Evolutionary conservation across 2,113 vertebrate genomes (phyloP), one percentile per base, ranked within the genome.

Genomic region (Neoarius graeffei): DNA sequence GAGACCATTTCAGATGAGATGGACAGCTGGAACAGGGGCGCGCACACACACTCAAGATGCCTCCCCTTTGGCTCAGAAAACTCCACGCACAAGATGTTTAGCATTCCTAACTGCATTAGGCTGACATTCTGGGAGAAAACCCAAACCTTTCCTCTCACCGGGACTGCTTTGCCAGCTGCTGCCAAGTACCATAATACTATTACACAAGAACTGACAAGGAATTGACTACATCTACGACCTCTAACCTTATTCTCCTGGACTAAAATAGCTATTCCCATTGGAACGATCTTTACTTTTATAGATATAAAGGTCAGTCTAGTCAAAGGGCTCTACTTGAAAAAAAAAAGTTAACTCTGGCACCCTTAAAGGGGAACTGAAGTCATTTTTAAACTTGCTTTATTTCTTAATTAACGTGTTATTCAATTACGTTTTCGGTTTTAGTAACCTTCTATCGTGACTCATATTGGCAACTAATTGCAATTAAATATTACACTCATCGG

Each of bases 111-210:
- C 66, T 62, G 73, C 52, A 73, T 83, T 73, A 71, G 67, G 27
- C 56, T 67, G 77, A 86, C 25, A 66, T 69, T 86, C 86, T 73
- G 86, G 66, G 54, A 83, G 62, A n/a, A 52, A 87, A 74, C 66
- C 66, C 86, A 83, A 87, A n/a, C 13, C 79, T 59, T 66, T 50
- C 30, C 79, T 82, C 85, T 87, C 86, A 48, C 66, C 30, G 80
- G 66, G 66, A 73, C 15, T 60, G 23, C 15, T 57, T 60, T 50
- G 17, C 30, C 64, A 73, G 25, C 52, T 4, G 35, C 66, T 50
- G 79, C 74, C 48, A 77, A 77, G 74, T n/a, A 0, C 74, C 5
- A 5, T 86, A 73, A 60, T 82, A 11, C 80, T 83, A 71, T 71
- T 87, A 83, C 60, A 83, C 81, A 1, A 54, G 59, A 83, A 83